Base-by-base conservation (phyloP, 2,888 invertebrate species). In the Notodonta ziczac region DNA sequence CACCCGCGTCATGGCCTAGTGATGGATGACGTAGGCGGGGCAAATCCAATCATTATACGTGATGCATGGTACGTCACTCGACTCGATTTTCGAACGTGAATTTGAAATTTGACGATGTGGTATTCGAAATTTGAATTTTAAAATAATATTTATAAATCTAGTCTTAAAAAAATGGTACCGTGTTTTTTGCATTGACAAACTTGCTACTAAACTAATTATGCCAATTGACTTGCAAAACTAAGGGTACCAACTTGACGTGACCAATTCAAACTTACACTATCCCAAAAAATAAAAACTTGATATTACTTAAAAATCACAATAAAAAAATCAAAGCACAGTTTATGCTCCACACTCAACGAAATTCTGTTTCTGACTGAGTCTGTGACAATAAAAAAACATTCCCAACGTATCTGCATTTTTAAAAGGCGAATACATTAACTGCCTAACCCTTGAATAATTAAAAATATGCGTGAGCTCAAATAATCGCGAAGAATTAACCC, bases 21-120 rank as follows among this genome's bases (percentile, higher is more conserved):
- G 93, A 93, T 93, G 89, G 93, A 93, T 93, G 93, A 88, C 88
- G 88, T 86, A 90, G 93, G 93, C 92, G 92, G 91, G 91, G 93
- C 91, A 84, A 87, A 90, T 91, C 91, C 91, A 91, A 93, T 93
- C 93, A 91, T 93, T 93, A 93, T 90, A 89, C 88, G 82, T 93
- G 93, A 93, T 91, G 92, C 91, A 93, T 92, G 86, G 90, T 87
- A 91, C 91, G 88, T 90, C 91, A 90, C 89, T 88, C 88, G 82
- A 63, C 57, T 72, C 80, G 83, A 83, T 84, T 83, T 83, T 72
- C 74, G 67, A 73, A 76, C 65, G 62, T 70, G 76, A 74, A 73
- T 83, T 86, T 80, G 77, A 85, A 85, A 77, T 85, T 85, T 73
- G 79, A 84, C 24, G 24, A 79, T 35, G 2, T 35, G 35, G 4